A percentile compares a stretch with the other conserved stretches of the same genome.
These are phyloP conservation scores for Todiramphus chloris DNA, from an alignment of 2,113 vertebrate genomes.

Conservation along the genomic window DNA sequence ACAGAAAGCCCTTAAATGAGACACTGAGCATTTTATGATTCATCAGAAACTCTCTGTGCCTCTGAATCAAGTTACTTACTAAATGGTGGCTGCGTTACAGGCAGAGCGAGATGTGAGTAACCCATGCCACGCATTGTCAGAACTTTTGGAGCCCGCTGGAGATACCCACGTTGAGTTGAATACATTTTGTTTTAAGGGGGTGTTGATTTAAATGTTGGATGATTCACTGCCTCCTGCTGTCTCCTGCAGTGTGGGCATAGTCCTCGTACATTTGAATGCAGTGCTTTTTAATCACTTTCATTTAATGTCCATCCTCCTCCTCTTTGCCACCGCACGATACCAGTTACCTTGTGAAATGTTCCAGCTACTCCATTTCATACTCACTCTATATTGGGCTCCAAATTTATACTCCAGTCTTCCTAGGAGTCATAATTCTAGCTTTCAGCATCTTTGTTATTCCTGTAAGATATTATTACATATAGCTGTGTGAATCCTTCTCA, in stretches of 20 bases:
- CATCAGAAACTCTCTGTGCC: conserved; percentile 20
- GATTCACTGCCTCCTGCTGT: conserved; percentile 64
- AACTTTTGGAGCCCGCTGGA: conserved; percentile 19
- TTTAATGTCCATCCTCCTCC: conserved; percentile 44
- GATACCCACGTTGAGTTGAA: conserved; percentile 61
- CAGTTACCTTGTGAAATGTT: conserved; percentile 21
- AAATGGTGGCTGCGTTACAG: conserved; percentile 24
- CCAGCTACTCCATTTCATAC: not conserved
- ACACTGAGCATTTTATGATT: conserved; percentile 2
- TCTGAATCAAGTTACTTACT: conserved; percentile 40
- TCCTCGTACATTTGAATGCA: conserved; percentile 35
- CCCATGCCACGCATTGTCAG: conserved; percentile 14
- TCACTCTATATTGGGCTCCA: not conserved
- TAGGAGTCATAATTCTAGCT: not conserved
- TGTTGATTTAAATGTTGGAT: conserved; percentile 70
- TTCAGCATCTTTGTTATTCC: not conserved
- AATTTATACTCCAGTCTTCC: not conserved
- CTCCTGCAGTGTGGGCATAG: conserved; percentile 62
- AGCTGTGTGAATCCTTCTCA: not conserved
- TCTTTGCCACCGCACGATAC: not conserved
- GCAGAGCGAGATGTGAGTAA: conserved; percentile 53
- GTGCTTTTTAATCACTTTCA: conserved; percentile 30
- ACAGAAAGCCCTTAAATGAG: conserved; percentile 23
- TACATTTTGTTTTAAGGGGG: conserved; percentile 63
- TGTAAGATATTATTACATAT: not conserved